Evolutionary conservation across 1,140 invertebrate species (phyloP), one percentile per base, ranked within the genome.

Genomic region (Gerris buenoi): DNA sequence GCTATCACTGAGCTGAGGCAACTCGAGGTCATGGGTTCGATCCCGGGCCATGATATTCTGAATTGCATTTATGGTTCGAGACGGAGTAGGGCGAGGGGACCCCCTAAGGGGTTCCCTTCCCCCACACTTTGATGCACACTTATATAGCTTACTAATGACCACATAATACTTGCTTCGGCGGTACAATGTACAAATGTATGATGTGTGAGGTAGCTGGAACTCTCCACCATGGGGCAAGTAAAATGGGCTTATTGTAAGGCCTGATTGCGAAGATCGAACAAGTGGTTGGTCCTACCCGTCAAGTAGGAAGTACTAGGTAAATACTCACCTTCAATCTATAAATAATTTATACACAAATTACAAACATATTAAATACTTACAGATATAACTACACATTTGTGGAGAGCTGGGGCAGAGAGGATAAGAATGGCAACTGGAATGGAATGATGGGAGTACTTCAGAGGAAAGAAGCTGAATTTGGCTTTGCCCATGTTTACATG

Each of bases 381-480:
- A 60, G 58, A 22, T 60, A 60, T 22, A 60, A 60, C 58, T 60
- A 25, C 58, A 60, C 58, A 15, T 22, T 60, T 25, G 58, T 60
- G 5, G 3, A 5, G 5, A 60, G 23, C 22, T 60, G 58, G 58
- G 58, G 58, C 22, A 10, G 58, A 60, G 15, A 60, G 23, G 58
- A 60, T 22, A 60, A 25, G 5, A 60, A 60, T 60, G 58, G 15
- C 3, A 15, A 13, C 5, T 60, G 58, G 58, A 22, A 15, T 60
- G 58, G 58, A 60, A 15, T 60, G 58, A 60, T 60, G 15, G 58
- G 58, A 60, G 58, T 60, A 3, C 22, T 60, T 14, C 58, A 60
- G 58, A 60, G 58, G 23, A 3, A 25, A 3, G 5, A 60, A 60
- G 5, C 58, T 22, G 58, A 60, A 22, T 5, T 25, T 13, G 15